phyloP scores from a whole-genome alignment of 2,113 vertebrate species.

The Tupaia tana region DNA sequence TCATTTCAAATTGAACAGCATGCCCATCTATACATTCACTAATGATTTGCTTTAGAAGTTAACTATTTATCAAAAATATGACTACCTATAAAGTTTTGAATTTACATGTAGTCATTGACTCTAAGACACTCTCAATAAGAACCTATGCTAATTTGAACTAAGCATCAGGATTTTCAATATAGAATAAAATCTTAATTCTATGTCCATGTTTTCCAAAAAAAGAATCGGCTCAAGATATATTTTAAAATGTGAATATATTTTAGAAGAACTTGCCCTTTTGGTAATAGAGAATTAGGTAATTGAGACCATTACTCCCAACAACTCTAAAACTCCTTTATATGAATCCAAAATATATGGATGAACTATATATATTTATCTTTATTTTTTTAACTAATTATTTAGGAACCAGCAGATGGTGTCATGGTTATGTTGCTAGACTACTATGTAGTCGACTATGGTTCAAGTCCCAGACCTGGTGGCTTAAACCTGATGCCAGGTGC shows the following conservation, averaged over 20 bases:
- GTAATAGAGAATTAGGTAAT: neutral
- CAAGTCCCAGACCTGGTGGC: no score
- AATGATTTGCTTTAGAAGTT: slow-evolving; percentile 33
- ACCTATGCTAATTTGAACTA: neutral
- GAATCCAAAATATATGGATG: neutral
- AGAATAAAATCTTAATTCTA: slow-evolving; percentile 41
- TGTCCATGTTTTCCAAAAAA: neutral
- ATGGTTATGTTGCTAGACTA: no score
- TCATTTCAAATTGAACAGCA: slow-evolving; percentile 5
- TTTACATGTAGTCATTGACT: neutral
- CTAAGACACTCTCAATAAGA: neutral
- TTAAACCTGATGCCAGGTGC: no score
- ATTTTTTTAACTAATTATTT: no score
- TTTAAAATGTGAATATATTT: neutral
- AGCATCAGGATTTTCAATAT: neutral
- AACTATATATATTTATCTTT: neutral
- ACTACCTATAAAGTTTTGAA: neutral
- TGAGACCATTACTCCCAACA: neutral
- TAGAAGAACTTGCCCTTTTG: neutral
- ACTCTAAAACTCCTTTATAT: neutral
- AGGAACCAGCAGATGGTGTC: no score
- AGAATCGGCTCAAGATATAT: neutral
- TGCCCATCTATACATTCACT: neutral
- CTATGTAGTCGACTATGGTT: no score
- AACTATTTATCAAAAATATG: slow-evolving; percentile 34